Percentiles rank a stretch among this genome's conserved stretches.
These are phyloP conservation scores for Octodon degus DNA, from an alignment of 2,113 vertebrate species.

Conservation along the genomic window DNA sequence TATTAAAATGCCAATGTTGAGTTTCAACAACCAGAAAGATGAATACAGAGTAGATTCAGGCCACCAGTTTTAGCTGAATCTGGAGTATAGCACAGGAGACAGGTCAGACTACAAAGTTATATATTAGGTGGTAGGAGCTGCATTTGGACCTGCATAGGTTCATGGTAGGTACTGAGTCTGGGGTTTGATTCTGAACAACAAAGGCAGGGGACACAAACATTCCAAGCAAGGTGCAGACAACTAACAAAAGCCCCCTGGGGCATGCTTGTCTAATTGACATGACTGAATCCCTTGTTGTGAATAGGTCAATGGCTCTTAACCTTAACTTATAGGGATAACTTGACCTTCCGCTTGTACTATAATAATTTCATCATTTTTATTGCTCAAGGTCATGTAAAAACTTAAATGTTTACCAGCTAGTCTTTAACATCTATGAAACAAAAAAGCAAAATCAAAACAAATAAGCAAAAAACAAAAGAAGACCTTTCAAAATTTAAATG, in stretches of 20 bases:
- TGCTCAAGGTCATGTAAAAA: neutral
- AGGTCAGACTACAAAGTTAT: neutral
- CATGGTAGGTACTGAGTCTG: too few species aligned
- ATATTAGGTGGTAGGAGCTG: too few species aligned
- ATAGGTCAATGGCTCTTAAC: neutral
- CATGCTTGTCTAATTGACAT: neutral
- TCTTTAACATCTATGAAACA: too few species aligned
- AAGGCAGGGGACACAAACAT: neutral
- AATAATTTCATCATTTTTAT: neutral
- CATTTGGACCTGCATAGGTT: too few species aligned
- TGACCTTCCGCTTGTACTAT: neutral
- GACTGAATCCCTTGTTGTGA: neutral
- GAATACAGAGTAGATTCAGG: neutral
- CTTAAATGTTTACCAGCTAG: too few species aligned
- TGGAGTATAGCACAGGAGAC: neutral
- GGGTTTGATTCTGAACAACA: too few species aligned
- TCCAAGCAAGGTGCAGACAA: neutral
- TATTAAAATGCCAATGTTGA: neutral
- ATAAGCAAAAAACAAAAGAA: too few species aligned
- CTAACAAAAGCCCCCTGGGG: neutral
- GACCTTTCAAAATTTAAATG: too few species aligned
- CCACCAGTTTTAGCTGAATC: neutral
- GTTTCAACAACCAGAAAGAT: neutral
- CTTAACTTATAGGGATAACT: too few species aligned
- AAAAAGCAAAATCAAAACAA: too few species aligned